Base-by-base conservation (phyloP, 2,797 vertebrate species). In the Siniperca obscura region DNA sequence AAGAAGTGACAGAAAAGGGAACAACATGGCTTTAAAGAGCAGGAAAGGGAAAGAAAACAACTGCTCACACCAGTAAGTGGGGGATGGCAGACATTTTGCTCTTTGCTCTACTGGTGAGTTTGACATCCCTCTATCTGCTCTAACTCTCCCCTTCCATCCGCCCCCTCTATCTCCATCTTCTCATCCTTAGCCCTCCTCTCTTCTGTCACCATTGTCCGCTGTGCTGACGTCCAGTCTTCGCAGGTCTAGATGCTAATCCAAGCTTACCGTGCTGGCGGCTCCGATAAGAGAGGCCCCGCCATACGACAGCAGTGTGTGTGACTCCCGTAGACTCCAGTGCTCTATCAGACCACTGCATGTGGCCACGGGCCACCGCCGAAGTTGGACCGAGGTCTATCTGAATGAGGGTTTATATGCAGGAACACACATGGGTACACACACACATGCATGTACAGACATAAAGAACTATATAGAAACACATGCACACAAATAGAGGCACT, bases 191-290 rank as follows among this genome's bases (percentile, higher is more conserved):
- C 77, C 84, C 89, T 91, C 80, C 86, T 82, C 80, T 88, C 40
- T 73, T 89, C 90, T 86, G 71, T 91, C 88, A 79, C 86, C 84
- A 90, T 91, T 92, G 92, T 92, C 89, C 87, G 90, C 82, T 27
- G 76, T 81, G 89, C 85, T 91, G 93, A 95, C 91, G 94, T 95
- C 94, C 94, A 90, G 92, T 94, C 91, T 95, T 95, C 87, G 76
- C 93, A 94, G 91, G 95, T 95, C 93, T 93, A 96, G 95, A 96
- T 95, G 94, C 92, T 95, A 96, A 96, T 96, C 95, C 94, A 91
- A 93, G 95, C 93, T 96, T 95, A 96, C 94, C 87, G 86, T 88
- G 90, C 95, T 96, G 95, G 92, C 90, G 90, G 87, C 91, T 83
- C 91, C 71, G 96, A 96, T 96, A 96, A 96, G 94, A 91, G 92